A percentile compares a stretch with the other conserved stretches of the same genome.
Conservation (phyloP, 1,140 invertebrate species). For the Tetramorium alpestre region DNA sequence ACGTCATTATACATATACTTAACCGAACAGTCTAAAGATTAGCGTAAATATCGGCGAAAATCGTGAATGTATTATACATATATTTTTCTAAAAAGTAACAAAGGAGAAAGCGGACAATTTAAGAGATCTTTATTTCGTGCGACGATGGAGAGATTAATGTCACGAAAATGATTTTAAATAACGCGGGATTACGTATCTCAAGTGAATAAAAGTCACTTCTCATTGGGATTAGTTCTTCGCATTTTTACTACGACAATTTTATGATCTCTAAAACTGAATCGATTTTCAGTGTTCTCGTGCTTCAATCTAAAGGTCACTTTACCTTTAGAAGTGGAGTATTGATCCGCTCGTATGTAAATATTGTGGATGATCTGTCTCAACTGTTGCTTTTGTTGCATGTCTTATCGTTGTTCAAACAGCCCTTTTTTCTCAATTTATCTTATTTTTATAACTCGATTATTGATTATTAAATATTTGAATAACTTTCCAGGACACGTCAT, state of each 20-base stretch:
- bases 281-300: constrained; percentile 73
- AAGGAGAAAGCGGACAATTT: background rate
- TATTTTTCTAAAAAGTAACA: background rate
- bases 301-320: constrained; percentile 50
- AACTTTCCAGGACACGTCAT: no score
- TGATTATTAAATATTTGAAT: no score
- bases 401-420: no score
- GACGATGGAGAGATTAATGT: background rate
- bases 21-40: no score
- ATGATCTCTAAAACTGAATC: constrained; percentile 69
- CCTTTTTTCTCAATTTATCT: no score
- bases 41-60: no score
- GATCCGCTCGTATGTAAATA: constrained; percentile 70
- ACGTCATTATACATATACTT: no score
- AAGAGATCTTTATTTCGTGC: background rate
- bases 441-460: no score
- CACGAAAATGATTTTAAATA: background rate
- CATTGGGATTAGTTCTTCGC: constrained; percentile 43
- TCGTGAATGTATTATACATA: background rate
- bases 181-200: background rate
- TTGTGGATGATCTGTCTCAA: constrained; percentile 70
- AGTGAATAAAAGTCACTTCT: constrained; percentile 50
- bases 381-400: background rate
- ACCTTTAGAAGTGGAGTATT: constrained; percentile 48
- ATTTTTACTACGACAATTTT: constrained; percentile 25